A percentile compares a stretch with the other conserved stretches of the same genome.
These are phyloP conservation scores for Nasonia giraulti DNA, from an alignment of 1,140 invertebrate species.

Conservation along the genomic window DNA sequence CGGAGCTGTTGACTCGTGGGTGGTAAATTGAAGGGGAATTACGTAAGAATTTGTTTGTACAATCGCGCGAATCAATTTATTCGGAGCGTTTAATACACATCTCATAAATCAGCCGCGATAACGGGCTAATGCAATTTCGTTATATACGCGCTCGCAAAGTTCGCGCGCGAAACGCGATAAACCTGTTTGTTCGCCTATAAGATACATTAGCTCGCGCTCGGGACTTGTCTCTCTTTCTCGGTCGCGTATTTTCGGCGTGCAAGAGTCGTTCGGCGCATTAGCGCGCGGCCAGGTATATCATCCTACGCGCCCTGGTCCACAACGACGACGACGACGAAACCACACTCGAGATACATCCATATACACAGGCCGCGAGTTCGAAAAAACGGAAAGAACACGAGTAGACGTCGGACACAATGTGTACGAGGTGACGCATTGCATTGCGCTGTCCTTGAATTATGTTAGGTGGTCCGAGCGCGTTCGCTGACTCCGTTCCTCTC, in stretches of 20 bases:
- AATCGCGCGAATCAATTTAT: slow-evolving; percentile 46
- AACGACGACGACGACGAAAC: slow-evolving; percentile 16
- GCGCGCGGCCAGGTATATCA: slow-evolving; percentile 35
- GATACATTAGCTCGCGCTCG: slow-evolving; percentile 15
- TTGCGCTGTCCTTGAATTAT: slow-evolving; percentile 33
- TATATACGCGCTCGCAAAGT: slow-evolving; percentile 15
- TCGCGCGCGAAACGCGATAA: slow-evolving; percentile 38
- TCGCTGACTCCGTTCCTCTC: not conserved
- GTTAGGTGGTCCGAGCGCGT: slow-evolving; percentile 25
- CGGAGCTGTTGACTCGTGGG: not conserved
- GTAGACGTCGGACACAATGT: slow-evolving; percentile 29
- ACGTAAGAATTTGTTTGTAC: slow-evolving; percentile 42
- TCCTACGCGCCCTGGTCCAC: slow-evolving; percentile 36
- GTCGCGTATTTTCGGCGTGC: slow-evolving; percentile 38
- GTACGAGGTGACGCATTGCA: slow-evolving; percentile 39
- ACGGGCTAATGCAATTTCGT: slow-evolving; percentile 47
- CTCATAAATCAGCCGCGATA: slow-evolving; percentile 49
- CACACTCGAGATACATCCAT: slow-evolving; percentile 35
- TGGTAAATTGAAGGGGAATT: slow-evolving; percentile 12
- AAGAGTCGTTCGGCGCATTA: slow-evolving; percentile 28
- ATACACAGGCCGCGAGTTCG: not conserved
- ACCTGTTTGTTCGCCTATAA: slow-evolving; percentile 44
- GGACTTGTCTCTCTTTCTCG: not conserved
- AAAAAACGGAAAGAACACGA: slow-evolving; percentile 3
- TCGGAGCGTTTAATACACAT: slow-evolving; percentile 44